phyloP scores from a whole-genome alignment of 92 coral and sea anemone genomes.

The Siderastrea siderea region DNA sequence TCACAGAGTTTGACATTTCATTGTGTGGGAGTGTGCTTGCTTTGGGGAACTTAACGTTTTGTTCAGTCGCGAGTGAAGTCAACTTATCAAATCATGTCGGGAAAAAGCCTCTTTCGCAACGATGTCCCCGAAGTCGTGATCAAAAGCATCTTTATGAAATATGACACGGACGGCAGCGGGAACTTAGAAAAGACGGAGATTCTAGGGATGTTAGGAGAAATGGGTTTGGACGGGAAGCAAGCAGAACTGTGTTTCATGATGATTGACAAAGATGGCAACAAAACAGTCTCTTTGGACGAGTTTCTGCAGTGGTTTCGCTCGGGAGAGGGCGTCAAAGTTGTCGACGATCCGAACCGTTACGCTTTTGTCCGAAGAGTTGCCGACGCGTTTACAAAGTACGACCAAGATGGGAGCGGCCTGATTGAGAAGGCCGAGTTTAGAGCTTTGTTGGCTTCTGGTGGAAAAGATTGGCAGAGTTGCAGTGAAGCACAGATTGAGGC shows the following conservation, averaged over 20 bases:
- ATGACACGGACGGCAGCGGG: slow-evolving; percentile 76
- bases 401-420: slow-evolving; percentile 77
- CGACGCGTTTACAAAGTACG: slow-evolving; percentile 77
- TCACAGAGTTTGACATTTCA: not conserved
- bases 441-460: slow-evolving; percentile 68
- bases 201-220: slow-evolving; percentile 48
- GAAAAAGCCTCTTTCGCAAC: slow-evolving; percentile 66
- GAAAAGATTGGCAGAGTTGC: slow-evolving; percentile 33
- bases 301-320: slow-evolving; percentile 76
- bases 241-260: slow-evolving; percentile 84
- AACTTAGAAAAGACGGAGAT: slow-evolving; percentile 65
- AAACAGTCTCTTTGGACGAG: slow-evolving; percentile 72
- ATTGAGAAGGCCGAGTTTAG: slow-evolving; percentile 77
- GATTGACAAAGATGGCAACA: slow-evolving; percentile 86
- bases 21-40: not conserved
- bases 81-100: slow-evolving; percentile 38
- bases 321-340: slow-evolving; percentile 72
- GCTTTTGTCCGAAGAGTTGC: slow-evolving; percentile 75
- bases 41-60: not conserved
- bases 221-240: slow-evolving; percentile 78
- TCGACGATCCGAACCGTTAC: slow-evolving; percentile 76
- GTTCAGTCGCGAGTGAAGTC: not conserved
- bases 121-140: slow-evolving; percentile 82
- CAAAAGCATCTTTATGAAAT: slow-evolving; percentile 76
- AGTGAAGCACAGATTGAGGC: slow-evolving; percentile 52